These are phyloP conservation scores for Caenorhabditis angaria DNA, from an alignment of 2,888 invertebrate genomes.

Conservation along the genomic window DNA sequence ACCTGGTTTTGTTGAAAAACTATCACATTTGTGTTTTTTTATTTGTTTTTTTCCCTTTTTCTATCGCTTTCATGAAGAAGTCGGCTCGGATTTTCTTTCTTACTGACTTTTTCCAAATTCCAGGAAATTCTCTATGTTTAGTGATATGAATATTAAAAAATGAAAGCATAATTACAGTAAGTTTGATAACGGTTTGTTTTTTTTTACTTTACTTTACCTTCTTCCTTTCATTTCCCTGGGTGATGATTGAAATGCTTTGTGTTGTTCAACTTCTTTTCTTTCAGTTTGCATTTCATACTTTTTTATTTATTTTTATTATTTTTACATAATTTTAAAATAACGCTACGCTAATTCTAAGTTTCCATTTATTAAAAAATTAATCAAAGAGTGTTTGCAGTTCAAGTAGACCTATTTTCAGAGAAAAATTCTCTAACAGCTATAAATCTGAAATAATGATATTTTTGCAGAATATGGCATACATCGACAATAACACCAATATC, in stretches of 20 bases:
- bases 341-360: too few relatives aligned
- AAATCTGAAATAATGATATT: constrained; percentile 1
- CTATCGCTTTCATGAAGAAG: constrained; percentile 3
- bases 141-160: not conserved
- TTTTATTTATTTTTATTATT: not conserved
- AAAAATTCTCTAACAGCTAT: constrained; percentile 1
- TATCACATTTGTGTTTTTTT: too few relatives aligned
- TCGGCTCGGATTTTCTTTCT: constrained; percentile 10
- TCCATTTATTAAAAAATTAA: too few relatives aligned
- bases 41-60: not conserved
- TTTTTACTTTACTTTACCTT: not conserved
- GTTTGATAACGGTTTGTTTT: not conserved
- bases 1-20: too few relatives aligned
- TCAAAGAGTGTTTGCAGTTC: constrained; percentile 1
- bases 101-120: constrained; percentile 10
- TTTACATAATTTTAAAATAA: too few relatives aligned
- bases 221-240: not conserved
- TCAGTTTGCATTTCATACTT: not conserved
- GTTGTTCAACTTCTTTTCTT: not conserved
- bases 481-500: constrained; percentile 26
- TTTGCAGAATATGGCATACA: constrained; percentile 39
- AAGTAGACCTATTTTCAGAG: not conserved
- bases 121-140: constrained; percentile 47
- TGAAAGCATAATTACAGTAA: too few relatives aligned
- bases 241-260: not conserved